Percentiles rank a stretch among this genome's conserved stretches.
Evolutionary conservation across 1,140 invertebrate genomes (phyloP).

Genomic region (Pristionchus pacificus): DNA sequence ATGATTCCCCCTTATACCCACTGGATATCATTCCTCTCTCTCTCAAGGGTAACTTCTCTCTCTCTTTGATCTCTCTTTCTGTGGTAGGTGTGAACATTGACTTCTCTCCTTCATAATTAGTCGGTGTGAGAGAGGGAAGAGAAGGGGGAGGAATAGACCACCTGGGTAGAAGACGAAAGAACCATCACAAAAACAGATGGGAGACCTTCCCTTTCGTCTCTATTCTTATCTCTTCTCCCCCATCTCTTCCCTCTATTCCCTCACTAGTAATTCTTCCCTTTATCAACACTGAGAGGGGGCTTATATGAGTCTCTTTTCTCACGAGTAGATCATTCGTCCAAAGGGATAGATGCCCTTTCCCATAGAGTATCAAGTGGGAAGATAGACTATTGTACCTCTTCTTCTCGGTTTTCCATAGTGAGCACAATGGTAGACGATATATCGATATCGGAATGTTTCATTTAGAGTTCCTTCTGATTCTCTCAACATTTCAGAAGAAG

Average conservation of each 20-base stretch:
- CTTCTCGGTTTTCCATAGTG: conserved; percentile 46
- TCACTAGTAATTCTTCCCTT: background rate
- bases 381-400: conserved; percentile 39
- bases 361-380: background rate
- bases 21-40: too few relatives aligned
- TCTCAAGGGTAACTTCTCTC: background rate
- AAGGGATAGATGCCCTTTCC: background rate
- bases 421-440: conserved; percentile 51
- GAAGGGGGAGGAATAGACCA: too few relatives aligned
- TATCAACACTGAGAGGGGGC: background rate
- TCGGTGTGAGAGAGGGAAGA: too few relatives aligned
- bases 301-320: background rate
- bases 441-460: conserved; percentile 43
- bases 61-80: background rate
- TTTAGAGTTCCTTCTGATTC: conserved; percentile 29
- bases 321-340: background rate
- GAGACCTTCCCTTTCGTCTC: background rate
- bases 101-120: background rate
- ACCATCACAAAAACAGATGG: too few relatives aligned
- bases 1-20: background rate
- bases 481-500: conserved; percentile 42
- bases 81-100: background rate
- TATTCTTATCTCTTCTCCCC: background rate
- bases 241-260: background rate
- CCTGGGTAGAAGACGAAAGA: too few relatives aligned